These are phyloP conservation scores for Poecile montanus DNA, from an alignment of 2,797 vertebrate genomes.

Conservation along the genomic window DNA sequence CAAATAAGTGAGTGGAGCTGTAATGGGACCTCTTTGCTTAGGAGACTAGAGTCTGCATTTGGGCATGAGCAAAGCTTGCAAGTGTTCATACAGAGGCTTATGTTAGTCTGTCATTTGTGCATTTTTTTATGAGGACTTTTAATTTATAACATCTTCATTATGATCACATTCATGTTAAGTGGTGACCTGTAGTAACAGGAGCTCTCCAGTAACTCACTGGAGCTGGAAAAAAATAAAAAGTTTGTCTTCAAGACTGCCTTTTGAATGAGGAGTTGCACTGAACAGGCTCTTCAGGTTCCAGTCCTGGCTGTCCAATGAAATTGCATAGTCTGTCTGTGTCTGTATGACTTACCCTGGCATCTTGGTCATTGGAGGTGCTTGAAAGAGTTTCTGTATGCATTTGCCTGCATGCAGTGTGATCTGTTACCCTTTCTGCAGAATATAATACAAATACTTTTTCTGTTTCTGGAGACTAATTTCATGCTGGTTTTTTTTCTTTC, in stretches of 20 bases:
- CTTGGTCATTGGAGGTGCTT: neutral
- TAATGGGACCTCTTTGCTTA: neutral
- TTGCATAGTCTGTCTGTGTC: neutral
- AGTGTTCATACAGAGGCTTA: neutral
- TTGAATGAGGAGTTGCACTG: constrained; percentile 42
- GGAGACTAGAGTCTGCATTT: neutral
- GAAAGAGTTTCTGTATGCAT: neutral
- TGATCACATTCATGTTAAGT: neutral
- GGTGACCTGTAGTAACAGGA: neutral
- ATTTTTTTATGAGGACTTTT: neutral
- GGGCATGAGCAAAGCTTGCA: neutral
- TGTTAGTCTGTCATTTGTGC: neutral
- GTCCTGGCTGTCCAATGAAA: neutral
- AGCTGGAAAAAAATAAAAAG: neutral
- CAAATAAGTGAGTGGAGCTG: neutral
- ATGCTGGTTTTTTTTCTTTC: neutral
- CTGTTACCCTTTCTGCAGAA: neutral
- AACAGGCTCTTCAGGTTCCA: constrained; percentile 61
- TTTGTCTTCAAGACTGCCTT: neutral
- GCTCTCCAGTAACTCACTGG: neutral
- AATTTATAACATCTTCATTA: neutral
- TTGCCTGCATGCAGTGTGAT: constrained; percentile 26
- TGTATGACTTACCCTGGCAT: neutral
- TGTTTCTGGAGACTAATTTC: neutral
- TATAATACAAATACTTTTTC: neutral